Evolutionary conservation across 2,888 invertebrate genomes (phyloP).

Genomic region (Cyaniris semiargus): DNA sequence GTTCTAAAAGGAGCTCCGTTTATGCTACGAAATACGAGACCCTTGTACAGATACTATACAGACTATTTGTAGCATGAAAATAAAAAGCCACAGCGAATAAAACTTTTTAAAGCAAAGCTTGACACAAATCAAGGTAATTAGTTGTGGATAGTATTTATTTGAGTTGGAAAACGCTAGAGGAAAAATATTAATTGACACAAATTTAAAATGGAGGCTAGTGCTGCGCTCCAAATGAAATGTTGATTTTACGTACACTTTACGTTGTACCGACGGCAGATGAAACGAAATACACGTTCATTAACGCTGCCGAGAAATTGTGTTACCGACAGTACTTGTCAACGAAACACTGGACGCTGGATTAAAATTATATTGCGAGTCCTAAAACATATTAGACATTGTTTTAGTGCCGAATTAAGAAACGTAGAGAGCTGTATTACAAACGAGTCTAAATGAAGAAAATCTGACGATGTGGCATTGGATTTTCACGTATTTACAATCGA

Average conservation of each 20-base stretch:
- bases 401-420: too few species aligned
- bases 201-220: slow-evolving; percentile 56
- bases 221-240: slow-evolving; percentile 64
- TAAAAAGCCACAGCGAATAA: slow-evolving; percentile 15
- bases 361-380: slow-evolving; percentile 6
- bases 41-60: background rate
- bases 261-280: slow-evolving; percentile 58
- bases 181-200: slow-evolving; percentile 65
- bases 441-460: background rate
- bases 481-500: too few species aligned
- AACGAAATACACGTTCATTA: slow-evolving; percentile 79
- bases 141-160: slow-evolving; percentile 34
- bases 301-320: slow-evolving; percentile 70
- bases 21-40: background rate
- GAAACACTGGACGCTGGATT: slow-evolving; percentile 39
- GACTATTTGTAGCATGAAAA: slow-evolving; percentile 16
- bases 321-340: slow-evolving; percentile 70
- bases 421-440: background rate
- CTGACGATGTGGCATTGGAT: too few species aligned
- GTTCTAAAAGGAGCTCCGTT: background rate
- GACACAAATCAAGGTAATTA: slow-evolving; percentile 34
- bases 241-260: slow-evolving; percentile 59
- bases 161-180: slow-evolving; percentile 41
- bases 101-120: slow-evolving; percentile 32
- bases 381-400: background rate